These are phyloP conservation scores for Drepana arcuata DNA, from an alignment of 1,140 invertebrate species.

Conservation along the genomic window DNA sequence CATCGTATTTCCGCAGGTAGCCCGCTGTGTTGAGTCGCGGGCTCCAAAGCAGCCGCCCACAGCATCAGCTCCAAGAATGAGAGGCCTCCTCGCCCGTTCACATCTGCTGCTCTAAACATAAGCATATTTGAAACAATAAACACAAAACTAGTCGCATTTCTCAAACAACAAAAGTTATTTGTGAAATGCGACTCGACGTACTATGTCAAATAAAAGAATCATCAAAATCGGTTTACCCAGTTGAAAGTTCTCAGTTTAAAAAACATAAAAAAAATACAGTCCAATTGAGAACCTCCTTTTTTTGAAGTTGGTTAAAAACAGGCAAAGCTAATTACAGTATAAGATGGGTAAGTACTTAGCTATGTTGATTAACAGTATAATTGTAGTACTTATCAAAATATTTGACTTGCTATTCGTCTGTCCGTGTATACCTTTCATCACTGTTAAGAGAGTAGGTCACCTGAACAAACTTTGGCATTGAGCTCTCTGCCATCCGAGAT, in stretches of 20 bases:
- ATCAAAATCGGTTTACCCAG: too few species aligned
- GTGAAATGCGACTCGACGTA: too few species aligned
- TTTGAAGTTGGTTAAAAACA: neutral
- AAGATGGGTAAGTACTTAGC: too few species aligned
- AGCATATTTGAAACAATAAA: too few species aligned
- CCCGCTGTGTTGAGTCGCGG: conserved; percentile 50
- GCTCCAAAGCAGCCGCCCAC: conserved; percentile 56
- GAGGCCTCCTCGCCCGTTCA: conserved; percentile 47
- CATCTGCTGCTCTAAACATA: conserved; percentile 65
- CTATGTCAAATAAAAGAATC: too few species aligned
- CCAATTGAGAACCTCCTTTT: neutral
- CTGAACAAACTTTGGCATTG: conserved; percentile 47
- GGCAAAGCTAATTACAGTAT: too few species aligned
- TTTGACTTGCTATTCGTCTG: too few species aligned
- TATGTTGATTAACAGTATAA: neutral
- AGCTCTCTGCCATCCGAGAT: conserved; percentile 53
- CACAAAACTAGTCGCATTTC: too few species aligned
- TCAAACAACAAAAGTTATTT: too few species aligned
- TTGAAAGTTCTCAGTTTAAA: too few species aligned
- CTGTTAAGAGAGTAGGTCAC: too few species aligned
- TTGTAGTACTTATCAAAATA: neutral
- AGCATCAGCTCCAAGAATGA: conserved; percentile 59
- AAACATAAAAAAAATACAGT: neutral
- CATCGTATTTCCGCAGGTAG: conserved; percentile 53
- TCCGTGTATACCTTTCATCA: too few species aligned